Percentiles rank a stretch among this genome's conserved stretches.
Conservation (phyloP, 2,888 invertebrate genomes). For the Caenorhabditis imperialis region DNA sequence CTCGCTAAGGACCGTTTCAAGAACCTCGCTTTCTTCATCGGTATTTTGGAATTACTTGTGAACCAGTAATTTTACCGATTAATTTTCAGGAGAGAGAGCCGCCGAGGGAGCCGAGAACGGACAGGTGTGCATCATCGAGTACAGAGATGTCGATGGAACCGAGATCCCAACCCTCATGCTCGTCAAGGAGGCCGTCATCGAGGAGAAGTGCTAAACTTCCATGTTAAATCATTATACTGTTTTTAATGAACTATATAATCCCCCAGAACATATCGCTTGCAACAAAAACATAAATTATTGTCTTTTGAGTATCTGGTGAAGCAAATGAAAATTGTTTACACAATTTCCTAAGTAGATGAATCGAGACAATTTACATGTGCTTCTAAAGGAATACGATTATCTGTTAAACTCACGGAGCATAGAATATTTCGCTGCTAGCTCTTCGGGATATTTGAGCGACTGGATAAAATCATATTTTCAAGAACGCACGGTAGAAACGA, state of each 20-base stretch:
- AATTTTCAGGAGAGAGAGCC: slow-evolving; percentile 71
- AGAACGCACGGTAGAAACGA: background rate
- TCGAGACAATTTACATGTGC: background rate
- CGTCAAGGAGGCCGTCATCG: slow-evolving; percentile 94
- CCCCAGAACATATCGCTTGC: slow-evolving; percentile 46
- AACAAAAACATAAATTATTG: slow-evolving; percentile 52
- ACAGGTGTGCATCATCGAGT: slow-evolving; percentile 90
- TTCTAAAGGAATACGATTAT: background rate
- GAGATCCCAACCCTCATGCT: slow-evolving; percentile 90
- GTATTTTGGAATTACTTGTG: slow-evolving; percentile 18
- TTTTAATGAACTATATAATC: slow-evolving; percentile 55
- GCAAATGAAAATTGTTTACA: background rate
- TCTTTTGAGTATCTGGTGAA: slow-evolving; percentile 23
- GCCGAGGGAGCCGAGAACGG: slow-evolving; percentile 77
- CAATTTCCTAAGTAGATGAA: slow-evolving; percentile 11
- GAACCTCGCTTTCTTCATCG: slow-evolving; percentile 76
- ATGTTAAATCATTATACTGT: slow-evolving; percentile 44
- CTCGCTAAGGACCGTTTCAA: slow-evolving; percentile 76
- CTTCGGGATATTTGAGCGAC: background rate
- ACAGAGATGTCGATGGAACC: slow-evolving; percentile 79
- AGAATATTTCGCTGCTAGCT: slow-evolving; percentile 8
- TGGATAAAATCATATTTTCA: slow-evolving; percentile 12
- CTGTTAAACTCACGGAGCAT: slow-evolving; percentile 14
- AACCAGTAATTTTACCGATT: background rate
- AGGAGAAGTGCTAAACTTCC: slow-evolving; percentile 84